Percentiles rank a stretch among this genome's conserved stretches.
These are phyloP conservation scores for Craterocephalus amniculus DNA, from an alignment of 2,797 vertebrate species.

Conservation along the genomic window DNA sequence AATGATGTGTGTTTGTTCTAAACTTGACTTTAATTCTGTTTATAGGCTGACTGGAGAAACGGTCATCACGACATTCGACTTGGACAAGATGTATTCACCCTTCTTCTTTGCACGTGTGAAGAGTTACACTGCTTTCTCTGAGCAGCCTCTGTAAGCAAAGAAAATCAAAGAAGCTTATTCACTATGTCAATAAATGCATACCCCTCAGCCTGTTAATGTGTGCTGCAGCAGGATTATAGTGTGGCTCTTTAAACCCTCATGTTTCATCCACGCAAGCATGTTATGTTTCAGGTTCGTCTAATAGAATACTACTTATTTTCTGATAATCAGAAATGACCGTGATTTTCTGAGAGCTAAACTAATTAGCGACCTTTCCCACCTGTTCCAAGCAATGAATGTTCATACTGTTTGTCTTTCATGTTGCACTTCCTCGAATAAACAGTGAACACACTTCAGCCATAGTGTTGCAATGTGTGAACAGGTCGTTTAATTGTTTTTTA, in stretches of 20 bases:
- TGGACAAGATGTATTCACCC: conserved; percentile 96
- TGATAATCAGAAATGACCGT: conserved; percentile 70
- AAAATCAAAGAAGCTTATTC: conserved; percentile 41
- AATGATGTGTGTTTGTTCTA: accelerated
- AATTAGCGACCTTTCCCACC: conserved; percentile 57
- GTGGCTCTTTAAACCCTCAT: conserved; percentile 44
- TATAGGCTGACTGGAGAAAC: conserved; percentile 93
- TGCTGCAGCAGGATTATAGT: conserved; percentile 59
- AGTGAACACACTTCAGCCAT: conserved; percentile 31
- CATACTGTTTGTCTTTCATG: conserved; percentile 54
- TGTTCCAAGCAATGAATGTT: conserved; percentile 69
- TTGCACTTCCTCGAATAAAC: conserved; percentile 73
- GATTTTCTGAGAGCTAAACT: conserved; percentile 59
- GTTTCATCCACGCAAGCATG: conserved; percentile 53
- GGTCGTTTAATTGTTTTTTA: not conserved
- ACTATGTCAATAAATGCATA: conserved; percentile 25
- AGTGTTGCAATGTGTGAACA: not conserved
- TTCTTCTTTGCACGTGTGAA: conserved; percentile 96
- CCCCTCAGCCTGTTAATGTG: conserved; percentile 46
- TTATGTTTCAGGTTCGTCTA: conserved; percentile 50
- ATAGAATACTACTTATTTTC: conserved; percentile 68
- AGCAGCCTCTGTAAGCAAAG: conserved; percentile 89
- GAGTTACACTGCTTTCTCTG: conserved; percentile 94
- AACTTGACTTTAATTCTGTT: conserved; percentile 7
- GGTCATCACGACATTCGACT: conserved; percentile 91